Percentiles rank a stretch among this genome's conserved stretches.
phyloP scores from a whole-genome alignment of 1,140 invertebrate species.

The Euborellia annulipes region DNA sequence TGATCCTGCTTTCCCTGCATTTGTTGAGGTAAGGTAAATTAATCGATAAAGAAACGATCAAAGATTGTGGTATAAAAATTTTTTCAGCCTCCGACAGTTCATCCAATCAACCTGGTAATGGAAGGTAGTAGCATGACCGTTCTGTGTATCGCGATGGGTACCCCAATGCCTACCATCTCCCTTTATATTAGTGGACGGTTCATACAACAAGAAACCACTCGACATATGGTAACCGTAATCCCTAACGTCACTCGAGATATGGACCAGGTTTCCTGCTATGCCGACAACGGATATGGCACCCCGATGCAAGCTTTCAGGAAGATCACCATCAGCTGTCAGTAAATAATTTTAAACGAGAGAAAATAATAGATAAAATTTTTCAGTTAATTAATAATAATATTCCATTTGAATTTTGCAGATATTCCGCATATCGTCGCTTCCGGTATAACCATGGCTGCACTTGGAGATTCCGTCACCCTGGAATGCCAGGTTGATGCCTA shows the following conservation, averaged over 20 bases:
- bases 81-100: slow-evolving; percentile 56
- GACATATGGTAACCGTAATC: slow-evolving; percentile 66
- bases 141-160: slow-evolving; percentile 65
- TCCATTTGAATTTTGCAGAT: slow-evolving; percentile 43
- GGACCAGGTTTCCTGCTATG: slow-evolving; percentile 68
- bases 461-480: slow-evolving; percentile 52
- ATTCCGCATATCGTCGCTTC: slow-evolving; percentile 54
- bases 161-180: slow-evolving; percentile 64
- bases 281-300: slow-evolving; percentile 68
- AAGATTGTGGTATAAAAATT: no score
- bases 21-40: slow-evolving; percentile 69
- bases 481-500: slow-evolving; percentile 59
- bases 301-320: slow-evolving; percentile 62
- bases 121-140: slow-evolving; percentile 72
- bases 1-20: slow-evolving; percentile 67
- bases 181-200: slow-evolving; percentile 59
- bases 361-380: not conserved
- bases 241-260: slow-evolving; percentile 66
- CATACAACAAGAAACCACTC: slow-evolving; percentile 53
- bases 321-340: slow-evolving; percentile 64
- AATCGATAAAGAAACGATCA: no score
- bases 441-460: slow-evolving; percentile 51
- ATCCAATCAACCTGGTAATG: slow-evolving; percentile 60
- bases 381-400: not conserved
- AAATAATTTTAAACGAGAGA: not conserved